Percentiles rank a stretch among this genome's conserved stretches.
Conservation (phyloP, 2,113 vertebrate species). For the Melozone crissalis region DNA sequence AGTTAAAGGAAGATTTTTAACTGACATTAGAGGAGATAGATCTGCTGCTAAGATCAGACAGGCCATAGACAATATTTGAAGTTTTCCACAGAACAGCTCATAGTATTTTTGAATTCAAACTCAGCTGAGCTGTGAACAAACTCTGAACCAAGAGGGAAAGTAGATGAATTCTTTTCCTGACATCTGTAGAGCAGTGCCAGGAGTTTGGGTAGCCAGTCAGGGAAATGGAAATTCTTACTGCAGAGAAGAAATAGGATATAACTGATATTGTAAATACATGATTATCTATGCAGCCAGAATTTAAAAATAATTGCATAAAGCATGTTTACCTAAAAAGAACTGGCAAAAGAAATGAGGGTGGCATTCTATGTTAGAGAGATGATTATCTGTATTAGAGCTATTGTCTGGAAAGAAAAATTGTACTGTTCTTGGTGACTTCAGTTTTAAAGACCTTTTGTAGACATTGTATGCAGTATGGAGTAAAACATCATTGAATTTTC, state of each 20-base stretch:
- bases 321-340: background rate
- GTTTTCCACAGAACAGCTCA: background rate
- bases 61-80: slow-evolving; percentile 17
- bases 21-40: background rate
- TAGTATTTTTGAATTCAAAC: slow-evolving; percentile 19
- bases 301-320: background rate
- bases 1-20: slow-evolving; percentile 33
- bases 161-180: background rate
- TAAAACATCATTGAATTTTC: slow-evolving; percentile 20
- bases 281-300: background rate
- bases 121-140: slow-evolving; percentile 8
- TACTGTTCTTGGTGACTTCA: background rate
- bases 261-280: background rate
- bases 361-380: background rate
- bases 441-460: background rate
- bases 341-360: background rate
- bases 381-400: background rate
- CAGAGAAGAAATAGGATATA: background rate
- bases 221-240: background rate
- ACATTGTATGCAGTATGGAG: background rate
- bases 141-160: background rate
- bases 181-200: background rate
- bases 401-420: background rate
- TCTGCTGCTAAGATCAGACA: background rate
- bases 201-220: background rate